Conservation (phyloP, 2,113 vertebrate species). For the Nothoprocta pentlandii region DNA sequence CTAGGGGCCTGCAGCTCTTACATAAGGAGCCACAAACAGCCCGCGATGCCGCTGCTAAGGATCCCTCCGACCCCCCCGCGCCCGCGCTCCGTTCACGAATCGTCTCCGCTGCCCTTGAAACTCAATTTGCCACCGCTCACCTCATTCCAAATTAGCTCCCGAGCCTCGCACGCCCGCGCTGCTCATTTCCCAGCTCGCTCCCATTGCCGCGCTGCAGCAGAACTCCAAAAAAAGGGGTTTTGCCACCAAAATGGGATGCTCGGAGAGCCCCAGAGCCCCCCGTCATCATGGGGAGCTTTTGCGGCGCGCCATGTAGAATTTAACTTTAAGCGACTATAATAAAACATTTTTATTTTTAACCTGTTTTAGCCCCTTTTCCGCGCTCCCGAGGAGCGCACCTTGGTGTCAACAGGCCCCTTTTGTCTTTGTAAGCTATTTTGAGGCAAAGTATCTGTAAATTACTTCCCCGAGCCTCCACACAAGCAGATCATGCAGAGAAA, state of each 20-base stretch:
- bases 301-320: conserved; percentile 41
- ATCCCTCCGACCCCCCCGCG: conserved; percentile 1
- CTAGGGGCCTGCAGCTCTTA: conserved; percentile 71
- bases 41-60: conserved; percentile 43
- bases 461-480: conserved; percentile 81
- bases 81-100: conserved; percentile 58
- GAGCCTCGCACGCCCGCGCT: background rate
- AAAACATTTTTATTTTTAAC: conserved; percentile 75
- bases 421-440: conserved; percentile 84
- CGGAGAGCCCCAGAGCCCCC: background rate
- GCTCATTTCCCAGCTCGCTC: background rate
- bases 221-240: no score
- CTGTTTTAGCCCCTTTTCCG: conserved; percentile 72
- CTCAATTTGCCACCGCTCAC: conserved; percentile 70
- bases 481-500: conserved; percentile 85
- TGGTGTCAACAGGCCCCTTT: conserved; percentile 79
- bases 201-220: background rate
- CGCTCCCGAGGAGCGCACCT: conserved; percentile 72
- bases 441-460: conserved; percentile 83
- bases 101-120: conserved; percentile 76
- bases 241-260: background rate
- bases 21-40: conserved; percentile 67
- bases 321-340: conserved; percentile 71
- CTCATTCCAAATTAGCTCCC: conserved; percentile 72
- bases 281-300: background rate